Evolutionary conservation across 2,888 invertebrate species (phyloP).

Genomic region (Corbicula japonica): DNA sequence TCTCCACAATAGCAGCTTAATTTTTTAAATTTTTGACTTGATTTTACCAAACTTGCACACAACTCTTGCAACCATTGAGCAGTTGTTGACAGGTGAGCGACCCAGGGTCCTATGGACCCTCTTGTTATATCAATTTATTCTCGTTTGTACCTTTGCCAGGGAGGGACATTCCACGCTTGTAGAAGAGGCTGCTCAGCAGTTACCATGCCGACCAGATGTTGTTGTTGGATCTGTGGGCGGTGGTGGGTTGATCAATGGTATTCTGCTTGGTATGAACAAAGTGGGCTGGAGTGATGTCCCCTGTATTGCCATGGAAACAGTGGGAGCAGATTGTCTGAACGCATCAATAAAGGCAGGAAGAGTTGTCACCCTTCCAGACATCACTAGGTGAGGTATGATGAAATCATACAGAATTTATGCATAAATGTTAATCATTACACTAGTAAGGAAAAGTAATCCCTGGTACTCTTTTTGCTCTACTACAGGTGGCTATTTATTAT

Average conservation of each 20-base stretch:
- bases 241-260: slow-evolving; percentile 87
- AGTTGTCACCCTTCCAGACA: slow-evolving; percentile 85
- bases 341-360: slow-evolving; percentile 85
- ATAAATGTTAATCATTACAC: no score
- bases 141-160: no score
- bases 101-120: no score
- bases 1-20: no score
- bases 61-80: no score
- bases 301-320: slow-evolving; percentile 87
- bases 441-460: no score
- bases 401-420: neutral
- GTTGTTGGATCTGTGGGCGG: slow-evolving; percentile 87
- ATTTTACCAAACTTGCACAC: no score
- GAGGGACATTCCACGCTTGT: slow-evolving; percentile 87
- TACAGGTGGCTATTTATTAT: no score
- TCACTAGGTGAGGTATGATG: slow-evolving; percentile 84
- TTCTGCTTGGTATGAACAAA: slow-evolving; percentile 80
- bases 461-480: no score
- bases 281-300: slow-evolving; percentile 86
- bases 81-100: no score
- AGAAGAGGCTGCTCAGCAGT: slow-evolving; percentile 86
- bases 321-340: slow-evolving; percentile 87
- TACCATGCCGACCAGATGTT: slow-evolving; percentile 85
- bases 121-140: no score
- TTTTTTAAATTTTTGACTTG: no score